These are phyloP conservation scores for Actinernus sp. DNA, from an alignment of 92 coral and sea anemone species.

Conservation along the genomic window DNA sequence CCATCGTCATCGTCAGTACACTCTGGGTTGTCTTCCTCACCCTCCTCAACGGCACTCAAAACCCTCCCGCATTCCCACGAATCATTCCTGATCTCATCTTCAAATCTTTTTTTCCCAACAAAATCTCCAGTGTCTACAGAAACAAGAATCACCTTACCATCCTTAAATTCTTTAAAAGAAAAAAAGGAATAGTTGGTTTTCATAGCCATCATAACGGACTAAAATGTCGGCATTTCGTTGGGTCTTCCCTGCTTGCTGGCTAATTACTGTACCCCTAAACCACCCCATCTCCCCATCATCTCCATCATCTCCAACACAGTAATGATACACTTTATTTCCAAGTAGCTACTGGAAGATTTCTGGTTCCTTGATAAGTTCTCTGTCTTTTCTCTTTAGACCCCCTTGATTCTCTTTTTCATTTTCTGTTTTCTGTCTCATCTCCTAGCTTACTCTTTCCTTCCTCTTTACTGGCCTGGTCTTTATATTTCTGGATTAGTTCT, in stretches of 20 bases:
- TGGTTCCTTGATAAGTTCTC: constrained; percentile 2
- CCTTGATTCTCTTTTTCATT: constrained; percentile 2
- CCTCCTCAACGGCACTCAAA: constrained; percentile 10
- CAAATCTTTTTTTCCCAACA: constrained; percentile 29
- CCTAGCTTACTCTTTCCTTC: constrained; percentile 11
- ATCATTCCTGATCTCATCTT: constrained; percentile 38
- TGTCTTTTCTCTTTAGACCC: constrained; percentile 15
- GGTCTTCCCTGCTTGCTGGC: constrained; percentile 33
- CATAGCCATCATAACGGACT: constrained; percentile 46
- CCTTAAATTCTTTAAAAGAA: constrained; percentile 27
- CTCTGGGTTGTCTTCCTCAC: constrained; percentile 26
- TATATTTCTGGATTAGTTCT: constrained; percentile 9
- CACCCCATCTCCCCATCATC: constrained; percentile 25
- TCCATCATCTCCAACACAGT: constrained; percentile 33
- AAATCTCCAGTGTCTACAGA: constrained; percentile 18
- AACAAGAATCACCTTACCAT: background rate
- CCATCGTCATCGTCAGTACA: constrained; percentile 27
- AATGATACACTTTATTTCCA: constrained; percentile 27
- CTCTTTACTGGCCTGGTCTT: constrained; percentile 1
- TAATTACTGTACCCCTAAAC: constrained; percentile 30
- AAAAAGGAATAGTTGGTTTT: constrained; percentile 17
- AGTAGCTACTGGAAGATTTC: constrained; percentile 21
- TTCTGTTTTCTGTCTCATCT: constrained; percentile 9
- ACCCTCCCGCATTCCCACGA: constrained; percentile 45
- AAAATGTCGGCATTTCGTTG: constrained; percentile 33